phyloP scores from a whole-genome alignment of 1,140 invertebrate genomes.

The Anthonomus grandis region DNA sequence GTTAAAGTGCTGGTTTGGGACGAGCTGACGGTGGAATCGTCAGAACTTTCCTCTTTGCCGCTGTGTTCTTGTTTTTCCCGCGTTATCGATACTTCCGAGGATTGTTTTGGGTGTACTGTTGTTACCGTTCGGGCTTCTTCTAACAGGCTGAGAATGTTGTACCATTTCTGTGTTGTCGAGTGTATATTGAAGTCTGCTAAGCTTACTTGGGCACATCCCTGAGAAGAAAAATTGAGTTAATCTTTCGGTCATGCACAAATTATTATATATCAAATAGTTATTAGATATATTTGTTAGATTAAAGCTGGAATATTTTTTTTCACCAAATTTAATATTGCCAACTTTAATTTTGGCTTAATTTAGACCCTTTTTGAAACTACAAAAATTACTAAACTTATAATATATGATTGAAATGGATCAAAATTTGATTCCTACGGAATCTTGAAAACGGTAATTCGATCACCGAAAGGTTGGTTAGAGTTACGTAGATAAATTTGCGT shows the following conservation, averaged over 20 bases:
- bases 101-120: conserved; percentile 31
- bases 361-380: no score
- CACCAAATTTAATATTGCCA: no score
- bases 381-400: no score
- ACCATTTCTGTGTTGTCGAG: conserved; percentile 82
- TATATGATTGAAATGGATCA: no score
- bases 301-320: no score
- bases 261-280: no score
- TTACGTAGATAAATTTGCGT: no score
- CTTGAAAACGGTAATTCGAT: no score
- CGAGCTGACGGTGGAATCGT: conserved; percentile 94
- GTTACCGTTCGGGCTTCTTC: conserved; percentile 59
- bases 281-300: no score
- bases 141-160: conserved; percentile 88
- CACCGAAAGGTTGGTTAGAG: no score
- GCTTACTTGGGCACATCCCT: conserved; percentile 95
- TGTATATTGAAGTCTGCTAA: conserved; percentile 90
- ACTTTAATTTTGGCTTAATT: no score
- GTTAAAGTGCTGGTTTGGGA: conserved; percentile 94
- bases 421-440: no score
- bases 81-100: conserved; percentile 36
- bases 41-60: conserved; percentile 84
- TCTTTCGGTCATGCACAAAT: not conserved
- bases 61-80: conserved; percentile 35
- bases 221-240: conserved; percentile 37